A percentile compares a stretch with the other conserved stretches of the same genome.
Conservation (phyloP, 2,113 vertebrate species). For the Tragelaphus imberbis region DNA sequence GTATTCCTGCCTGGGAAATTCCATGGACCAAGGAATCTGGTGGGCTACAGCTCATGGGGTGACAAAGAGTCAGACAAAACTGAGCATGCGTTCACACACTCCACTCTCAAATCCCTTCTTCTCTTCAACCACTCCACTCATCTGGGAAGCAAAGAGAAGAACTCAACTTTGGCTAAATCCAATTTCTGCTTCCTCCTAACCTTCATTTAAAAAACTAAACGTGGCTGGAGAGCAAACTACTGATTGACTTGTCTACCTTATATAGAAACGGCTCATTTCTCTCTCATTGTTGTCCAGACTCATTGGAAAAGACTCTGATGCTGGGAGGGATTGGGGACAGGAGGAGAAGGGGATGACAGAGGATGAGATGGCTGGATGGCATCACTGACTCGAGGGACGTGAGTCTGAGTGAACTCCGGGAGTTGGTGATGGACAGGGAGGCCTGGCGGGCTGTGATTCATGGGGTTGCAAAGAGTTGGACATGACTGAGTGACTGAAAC, state of each 20-base stretch:
- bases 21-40: neutral
- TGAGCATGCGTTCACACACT: rapidly evolving
- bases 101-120: neutral
- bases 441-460: too few species aligned
- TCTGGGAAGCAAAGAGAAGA: neutral
- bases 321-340: too few species aligned
- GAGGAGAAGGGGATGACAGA: too few species aligned
- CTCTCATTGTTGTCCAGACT: neutral
- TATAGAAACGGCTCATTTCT: neutral
- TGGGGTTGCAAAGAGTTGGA: too few species aligned
- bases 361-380: too few species aligned
- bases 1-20: neutral
- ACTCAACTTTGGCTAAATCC: neutral
- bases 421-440: too few species aligned
- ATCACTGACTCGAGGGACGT: too few species aligned
- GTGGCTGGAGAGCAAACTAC: neutral
- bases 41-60: neutral
- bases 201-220: neutral
- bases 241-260: neutral
- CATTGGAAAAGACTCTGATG: too few species aligned
- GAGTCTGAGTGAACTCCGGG: too few species aligned
- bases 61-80: neutral
- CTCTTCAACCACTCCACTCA: neutral
- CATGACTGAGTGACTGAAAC: too few species aligned
- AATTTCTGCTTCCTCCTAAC: neutral